Percentiles rank a stretch among this genome's conserved stretches.
phyloP scores from a whole-genome alignment of 2,113 vertebrate species.

The Fregata magnificens region DNA sequence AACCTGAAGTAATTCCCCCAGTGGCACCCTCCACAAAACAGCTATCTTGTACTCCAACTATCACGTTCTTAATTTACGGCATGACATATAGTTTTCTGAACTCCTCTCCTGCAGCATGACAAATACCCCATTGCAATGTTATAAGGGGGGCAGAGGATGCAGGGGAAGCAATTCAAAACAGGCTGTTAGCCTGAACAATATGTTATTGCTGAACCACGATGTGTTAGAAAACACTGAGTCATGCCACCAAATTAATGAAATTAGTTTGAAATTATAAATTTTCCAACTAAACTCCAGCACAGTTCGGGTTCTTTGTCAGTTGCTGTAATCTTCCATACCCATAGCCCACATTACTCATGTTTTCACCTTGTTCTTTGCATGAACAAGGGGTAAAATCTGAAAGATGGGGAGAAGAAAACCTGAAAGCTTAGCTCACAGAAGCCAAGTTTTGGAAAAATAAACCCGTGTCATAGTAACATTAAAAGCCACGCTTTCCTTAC shows the following conservation, averaged over 20 bases:
- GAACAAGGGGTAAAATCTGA: neutral
- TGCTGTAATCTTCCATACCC: neutral
- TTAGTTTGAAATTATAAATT: conserved; percentile 9
- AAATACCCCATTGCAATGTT: neutral
- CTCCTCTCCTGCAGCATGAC: neutral
- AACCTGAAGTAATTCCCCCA: neutral
- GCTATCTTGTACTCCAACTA: neutral
- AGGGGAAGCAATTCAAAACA: no score
- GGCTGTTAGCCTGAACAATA: neutral
- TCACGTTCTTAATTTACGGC: neutral
- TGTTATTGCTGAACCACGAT: neutral
- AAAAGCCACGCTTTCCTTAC: neutral
- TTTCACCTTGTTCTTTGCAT: neutral
- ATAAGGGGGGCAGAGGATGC: no score
- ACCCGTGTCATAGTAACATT: neutral
- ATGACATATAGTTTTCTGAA: neutral
- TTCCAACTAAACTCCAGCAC: neutral
- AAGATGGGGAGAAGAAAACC: neutral
- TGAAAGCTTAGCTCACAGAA: no score
- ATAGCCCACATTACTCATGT: neutral
- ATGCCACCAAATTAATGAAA: conserved; percentile 20
- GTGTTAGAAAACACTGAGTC: conserved; percentile 4
- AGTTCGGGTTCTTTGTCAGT: neutral
- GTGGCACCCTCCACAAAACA: neutral
- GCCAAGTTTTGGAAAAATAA: neutral